phyloP scores from a whole-genome alignment of 1,140 invertebrate genomes.

The Choristoneura fumiferana region DNA sequence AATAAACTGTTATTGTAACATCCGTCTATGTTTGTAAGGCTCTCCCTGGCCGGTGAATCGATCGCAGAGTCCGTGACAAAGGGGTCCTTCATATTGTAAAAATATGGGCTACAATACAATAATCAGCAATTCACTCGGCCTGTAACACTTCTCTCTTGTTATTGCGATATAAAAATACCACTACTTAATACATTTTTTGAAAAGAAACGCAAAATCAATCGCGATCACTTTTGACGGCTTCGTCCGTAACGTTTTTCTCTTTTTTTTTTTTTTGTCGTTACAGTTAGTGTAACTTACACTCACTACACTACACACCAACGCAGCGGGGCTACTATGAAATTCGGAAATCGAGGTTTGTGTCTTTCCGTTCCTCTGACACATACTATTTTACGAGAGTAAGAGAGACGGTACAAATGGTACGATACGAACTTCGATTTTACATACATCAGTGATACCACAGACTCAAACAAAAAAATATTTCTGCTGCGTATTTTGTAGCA shows the following conservation, averaged over 20 bases:
- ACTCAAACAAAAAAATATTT: neutral
- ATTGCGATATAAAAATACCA: conserved; percentile 1
- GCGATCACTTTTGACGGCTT: conserved; percentile 4
- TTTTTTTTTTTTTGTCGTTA: conserved; percentile 3
- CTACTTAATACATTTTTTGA: conserved; percentile 1
- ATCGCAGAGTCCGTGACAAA: conserved; percentile 61
- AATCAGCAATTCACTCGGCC: neutral
- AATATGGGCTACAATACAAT: conserved; percentile 8
- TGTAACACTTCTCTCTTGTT: neutral
- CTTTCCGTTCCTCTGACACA: too few species aligned
- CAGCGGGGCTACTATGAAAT: too few species aligned
- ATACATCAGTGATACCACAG: neutral
- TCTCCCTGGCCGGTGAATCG: conserved; percentile 64
- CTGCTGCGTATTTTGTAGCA: neutral
- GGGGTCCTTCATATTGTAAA: conserved; percentile 64
- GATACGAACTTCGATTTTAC: too few species aligned
- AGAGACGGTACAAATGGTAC: too few species aligned
- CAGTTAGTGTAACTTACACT: too few species aligned
- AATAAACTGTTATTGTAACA: conserved; percentile 70
- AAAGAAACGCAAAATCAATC: conserved; percentile 9
- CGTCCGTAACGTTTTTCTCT: conserved; percentile 11
- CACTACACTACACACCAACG: neutral
- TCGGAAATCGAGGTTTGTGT: too few species aligned
- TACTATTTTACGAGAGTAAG: too few species aligned
- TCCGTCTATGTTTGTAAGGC: conserved; percentile 60